These are phyloP conservation scores for Pygoscelis adeliae DNA, from an alignment of 2,113 vertebrate genomes.

Conservation along the genomic window DNA sequence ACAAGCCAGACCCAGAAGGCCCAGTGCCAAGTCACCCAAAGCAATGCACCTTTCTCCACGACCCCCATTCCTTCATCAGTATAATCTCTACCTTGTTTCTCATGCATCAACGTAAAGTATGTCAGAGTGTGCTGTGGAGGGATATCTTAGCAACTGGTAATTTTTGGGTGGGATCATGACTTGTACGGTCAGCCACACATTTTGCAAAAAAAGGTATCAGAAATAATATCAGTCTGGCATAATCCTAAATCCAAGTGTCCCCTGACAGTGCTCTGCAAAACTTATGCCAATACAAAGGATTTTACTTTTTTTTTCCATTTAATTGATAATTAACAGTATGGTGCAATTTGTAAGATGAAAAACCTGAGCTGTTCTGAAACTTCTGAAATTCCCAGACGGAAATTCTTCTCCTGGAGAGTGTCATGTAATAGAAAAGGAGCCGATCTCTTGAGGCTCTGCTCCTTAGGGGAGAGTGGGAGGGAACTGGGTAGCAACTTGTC, in stretches of 20 bases:
- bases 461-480: not conserved
- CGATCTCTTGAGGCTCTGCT: not conserved
- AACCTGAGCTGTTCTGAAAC: not conserved
- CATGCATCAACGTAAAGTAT: rapidly evolving
- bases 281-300: not conserved
- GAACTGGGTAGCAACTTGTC: not conserved
- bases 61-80: not conserved
- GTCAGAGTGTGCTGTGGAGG: not conserved
- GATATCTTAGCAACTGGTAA: not conserved
- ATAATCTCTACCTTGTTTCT: not conserved
- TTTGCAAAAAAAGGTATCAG: not conserved
- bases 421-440: not conserved
- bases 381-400: not conserved
- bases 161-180: not conserved
- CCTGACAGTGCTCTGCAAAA: not conserved
- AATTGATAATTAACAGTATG: not conserved
- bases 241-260: not conserved
- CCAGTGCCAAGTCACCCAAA: not conserved
- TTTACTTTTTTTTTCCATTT: not conserved
- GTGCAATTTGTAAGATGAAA: not conserved
- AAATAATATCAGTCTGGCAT: not conserved
- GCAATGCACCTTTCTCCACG: not conserved
- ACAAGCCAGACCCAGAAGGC: not conserved
- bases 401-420: not conserved
- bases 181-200: not conserved